Conservation (phyloP, 2,797 vertebrate species). For the Naso thynnoides region DNA sequence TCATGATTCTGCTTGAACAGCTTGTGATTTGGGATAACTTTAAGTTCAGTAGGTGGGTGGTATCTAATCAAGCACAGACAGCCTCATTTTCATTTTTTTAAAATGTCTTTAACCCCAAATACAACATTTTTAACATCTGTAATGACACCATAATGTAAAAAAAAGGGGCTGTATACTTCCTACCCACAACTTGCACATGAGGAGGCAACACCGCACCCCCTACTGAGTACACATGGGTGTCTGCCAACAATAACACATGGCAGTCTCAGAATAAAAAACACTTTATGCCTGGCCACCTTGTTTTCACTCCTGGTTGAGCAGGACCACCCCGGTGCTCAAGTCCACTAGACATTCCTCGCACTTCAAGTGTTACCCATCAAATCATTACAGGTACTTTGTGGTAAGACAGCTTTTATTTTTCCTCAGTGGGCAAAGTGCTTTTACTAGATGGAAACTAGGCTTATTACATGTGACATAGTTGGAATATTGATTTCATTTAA, state of each 20-base stretch:
- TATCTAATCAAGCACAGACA: constrained; percentile 34
- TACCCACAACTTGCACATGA: constrained; percentile 43
- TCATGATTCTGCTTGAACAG: constrained; percentile 51
- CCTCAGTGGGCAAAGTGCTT: constrained; percentile 27
- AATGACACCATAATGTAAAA: constrained; percentile 43
- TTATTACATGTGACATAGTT: not conserved
- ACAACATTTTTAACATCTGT: constrained; percentile 41
- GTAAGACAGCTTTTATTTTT: constrained; percentile 45
- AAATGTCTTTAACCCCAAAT: constrained; percentile 46
- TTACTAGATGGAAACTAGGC: constrained; percentile 29
- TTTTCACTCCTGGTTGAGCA: constrained; percentile 60
- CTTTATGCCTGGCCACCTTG: constrained; percentile 63
- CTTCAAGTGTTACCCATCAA: constrained; percentile 68
- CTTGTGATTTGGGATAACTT: constrained; percentile 62
- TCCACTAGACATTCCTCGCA: constrained; percentile 60
- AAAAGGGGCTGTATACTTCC: constrained; percentile 34
- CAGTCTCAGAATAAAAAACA: constrained; percentile 71
- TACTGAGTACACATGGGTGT: constrained; percentile 57
- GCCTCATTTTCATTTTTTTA: constrained; percentile 15
- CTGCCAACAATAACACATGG: constrained; percentile 76
- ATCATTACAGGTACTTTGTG: constrained; percentile 62
- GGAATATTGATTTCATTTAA: constrained; percentile 2
- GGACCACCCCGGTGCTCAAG: constrained; percentile 71
- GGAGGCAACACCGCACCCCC: constrained; percentile 54
- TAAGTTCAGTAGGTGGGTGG: constrained; percentile 43